These are phyloP conservation scores for Chiloscyllium plagiosum DNA, from an alignment of 2,113 vertebrate genomes.

Conservation along the genomic window DNA sequence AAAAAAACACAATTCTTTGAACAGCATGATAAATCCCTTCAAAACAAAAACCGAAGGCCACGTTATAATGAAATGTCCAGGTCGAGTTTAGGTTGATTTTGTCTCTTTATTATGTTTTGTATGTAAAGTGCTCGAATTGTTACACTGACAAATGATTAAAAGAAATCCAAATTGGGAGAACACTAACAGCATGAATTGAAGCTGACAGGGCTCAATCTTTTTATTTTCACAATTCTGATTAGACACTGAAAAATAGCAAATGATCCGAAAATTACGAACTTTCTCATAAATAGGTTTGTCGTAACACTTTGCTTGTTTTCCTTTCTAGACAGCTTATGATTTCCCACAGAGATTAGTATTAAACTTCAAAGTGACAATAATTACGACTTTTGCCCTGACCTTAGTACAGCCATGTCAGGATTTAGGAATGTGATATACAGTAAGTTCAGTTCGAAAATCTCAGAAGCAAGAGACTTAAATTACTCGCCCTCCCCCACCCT, in stretches of 20 bases:
- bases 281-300: neutral
- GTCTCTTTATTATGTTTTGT: neutral
- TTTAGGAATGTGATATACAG: neutral
- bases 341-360: slow-evolving; percentile 28
- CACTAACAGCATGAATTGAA: neutral
- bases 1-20: neutral
- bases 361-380: neutral
- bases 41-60: neutral
- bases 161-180: neutral
- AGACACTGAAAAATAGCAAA: neutral
- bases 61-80: neutral
- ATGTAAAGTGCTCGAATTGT: neutral
- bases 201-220: neutral
- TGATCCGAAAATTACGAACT: neutral
- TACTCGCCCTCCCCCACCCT: neutral
- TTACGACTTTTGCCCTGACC: neutral
- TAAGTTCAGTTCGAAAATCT: neutral
- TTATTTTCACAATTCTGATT: neutral
- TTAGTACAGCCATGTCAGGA: neutral
- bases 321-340: neutral
- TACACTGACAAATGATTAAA: neutral
- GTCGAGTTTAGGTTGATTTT: neutral
- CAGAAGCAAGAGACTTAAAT: neutral
- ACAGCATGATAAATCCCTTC: neutral
- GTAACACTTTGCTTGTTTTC: neutral